These are phyloP conservation scores for Denticeps clupeoides DNA, from an alignment of 2,797 vertebrate species.

Conservation along the genomic window DNA sequence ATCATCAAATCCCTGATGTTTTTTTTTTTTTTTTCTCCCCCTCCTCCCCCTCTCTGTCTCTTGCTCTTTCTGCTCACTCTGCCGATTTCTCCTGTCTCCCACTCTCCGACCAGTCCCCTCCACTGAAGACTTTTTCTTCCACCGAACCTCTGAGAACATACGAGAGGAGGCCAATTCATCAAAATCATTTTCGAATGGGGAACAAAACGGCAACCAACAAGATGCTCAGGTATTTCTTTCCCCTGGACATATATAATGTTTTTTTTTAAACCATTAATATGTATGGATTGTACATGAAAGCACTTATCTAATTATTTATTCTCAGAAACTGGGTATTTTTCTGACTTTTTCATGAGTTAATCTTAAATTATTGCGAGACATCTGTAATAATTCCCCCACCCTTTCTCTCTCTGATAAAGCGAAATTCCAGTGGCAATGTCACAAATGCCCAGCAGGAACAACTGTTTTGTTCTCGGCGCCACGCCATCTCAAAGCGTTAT, in stretches of 20 bases:
- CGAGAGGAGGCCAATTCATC: constrained; percentile 52
- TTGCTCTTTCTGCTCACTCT: too few species aligned
- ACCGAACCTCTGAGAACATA: constrained; percentile 69
- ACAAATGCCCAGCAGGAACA: constrained; percentile 42
- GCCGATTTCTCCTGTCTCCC: too few species aligned
- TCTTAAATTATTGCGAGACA: too few species aligned
- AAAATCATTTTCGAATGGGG: constrained; percentile 53
- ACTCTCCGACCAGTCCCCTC: constrained; percentile 37
- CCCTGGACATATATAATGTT: constrained; percentile 1
- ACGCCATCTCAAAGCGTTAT: constrained; percentile 60
- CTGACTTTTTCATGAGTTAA: too few species aligned
- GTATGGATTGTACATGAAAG: too few species aligned
- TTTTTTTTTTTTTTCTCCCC: not conserved
- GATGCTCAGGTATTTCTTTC: constrained; percentile 61
- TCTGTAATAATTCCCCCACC: too few species aligned
- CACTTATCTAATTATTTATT: too few species aligned
- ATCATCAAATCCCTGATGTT: not conserved
- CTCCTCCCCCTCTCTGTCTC: not conserved
- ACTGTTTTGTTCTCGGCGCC: constrained; percentile 48
- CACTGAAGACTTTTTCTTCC: constrained; percentile 42
- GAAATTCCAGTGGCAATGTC: constrained; percentile 58
- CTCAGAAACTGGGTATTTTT: too few species aligned
- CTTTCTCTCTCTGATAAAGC: constrained; percentile 43
- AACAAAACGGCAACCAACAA: constrained; percentile 71
- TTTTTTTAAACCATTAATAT: not conserved